Base-by-base conservation (phyloP, 2,113 vertebrate genomes). In the Corynorhinus townsendii region DNA sequence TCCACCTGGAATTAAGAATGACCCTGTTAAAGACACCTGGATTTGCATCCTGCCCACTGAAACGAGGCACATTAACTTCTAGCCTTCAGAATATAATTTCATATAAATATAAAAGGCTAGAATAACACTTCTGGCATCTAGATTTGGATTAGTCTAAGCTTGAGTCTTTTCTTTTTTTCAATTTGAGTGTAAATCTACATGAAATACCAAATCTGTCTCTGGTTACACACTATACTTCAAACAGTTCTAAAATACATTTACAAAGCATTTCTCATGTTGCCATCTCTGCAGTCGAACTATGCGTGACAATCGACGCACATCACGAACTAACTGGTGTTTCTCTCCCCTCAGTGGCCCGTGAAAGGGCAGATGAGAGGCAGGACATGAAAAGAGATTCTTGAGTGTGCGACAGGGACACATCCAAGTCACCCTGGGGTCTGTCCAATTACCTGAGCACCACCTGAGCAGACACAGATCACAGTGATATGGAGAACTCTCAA, bases 1-100 rank as follows among this genome's bases (percentile, higher is more conserved):
- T 97, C 96, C 86, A 56, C 56, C 98, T 98, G 90, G n/a, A 97
- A 97, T 90, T 77, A 90, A 94, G 54, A 95, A 91, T 59, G 62
- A 20, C 20, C 7, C 40, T 38, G 54, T 89, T 87, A 96, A 52
- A 94, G 68, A 14, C 24, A 77, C 85, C 0, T 28, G 56, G 62
- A 81, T 68, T 22, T n/a, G 19, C 28, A 88, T 12, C 15, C 71
- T 49, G 40, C 30, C 38, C 28, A 40, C 33, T 66, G 47, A 75
- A 69, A n/a, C 12, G 17, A 1, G 4, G 10, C 8, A 75, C 4
- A 80, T 15, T 33, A 87, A 38, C 49, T 79, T 89, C 24, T 77
- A 72, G 11, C 4, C 56, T 87, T 69, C 77, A 45, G 26, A 82
- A 54, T 43, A 87, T 40, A 59, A 33, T 87, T 72, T 28, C 33